Base-by-base conservation (phyloP, 2,797 vertebrate species). In the Xerus rutilus region DNA sequence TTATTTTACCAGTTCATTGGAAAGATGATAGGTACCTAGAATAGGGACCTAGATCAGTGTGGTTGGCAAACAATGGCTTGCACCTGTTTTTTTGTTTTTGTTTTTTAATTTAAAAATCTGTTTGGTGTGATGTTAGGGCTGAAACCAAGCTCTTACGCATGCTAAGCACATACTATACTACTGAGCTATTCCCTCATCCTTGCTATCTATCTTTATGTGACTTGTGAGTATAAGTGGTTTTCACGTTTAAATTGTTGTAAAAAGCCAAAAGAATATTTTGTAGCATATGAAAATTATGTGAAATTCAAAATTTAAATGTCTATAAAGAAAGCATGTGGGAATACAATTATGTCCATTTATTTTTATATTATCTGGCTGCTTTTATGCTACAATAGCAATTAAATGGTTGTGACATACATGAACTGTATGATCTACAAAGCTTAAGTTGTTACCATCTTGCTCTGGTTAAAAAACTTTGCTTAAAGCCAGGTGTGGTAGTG, bases 191-290 rank as follows among this genome's bases (percentile, higher is more conserved):
- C 7, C 57, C 35, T 57, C 30, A 57, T 18, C 17, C 43, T 23
- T 77, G 49, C 88, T 90, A n/a, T 28, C 59, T 82, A 17, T 45
- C 77, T 83, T 86, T 81, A 14, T 86, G 65, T 86, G 65, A 18
- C 78, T 57, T n/a, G 6, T 85, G 84, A 43, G 47, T 81, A 28
- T 32, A 39, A 73, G 57, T 87, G 30, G 23, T 65, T 92, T 90
- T 91, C 59, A 74, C 5, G 47, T 92, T 90, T 87, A 86, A 89
- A 54, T 39, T 47, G 52, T 70, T 88, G 45, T 62, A 74, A 62
- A 89, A 72, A 81, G 49, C 86, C 30, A 18, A 87, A 94, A 82
- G 39, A 85, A 39, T 91, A 81, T 64, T 93, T 95, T 93, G 15
- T 76, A 59, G 28, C n/a, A 74, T 4, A 25, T n/a, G 49, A 78